Evolutionary conservation across 2,797 vertebrate genomes (phyloP), one percentile per base, ranked within the genome.

Genomic region (Bradypodion ventrale): DNA sequence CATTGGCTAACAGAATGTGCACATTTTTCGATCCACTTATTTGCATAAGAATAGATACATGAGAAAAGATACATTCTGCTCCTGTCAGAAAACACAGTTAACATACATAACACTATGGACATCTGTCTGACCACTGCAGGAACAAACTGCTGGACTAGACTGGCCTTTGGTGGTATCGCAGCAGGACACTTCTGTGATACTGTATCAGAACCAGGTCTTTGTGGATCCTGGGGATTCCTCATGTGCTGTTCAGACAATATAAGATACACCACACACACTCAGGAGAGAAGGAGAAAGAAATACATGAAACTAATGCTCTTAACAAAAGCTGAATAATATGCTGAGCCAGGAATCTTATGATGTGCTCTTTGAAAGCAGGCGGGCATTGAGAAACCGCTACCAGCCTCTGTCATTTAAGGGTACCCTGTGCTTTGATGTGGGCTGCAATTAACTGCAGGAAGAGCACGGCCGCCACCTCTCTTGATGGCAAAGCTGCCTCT

Each of bases 321-420:
- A 82, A 90, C 86, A 89, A 87, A 92, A 88, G 16, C 75, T 37
- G 49, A 83, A 78, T 52, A 80, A 82, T 76, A 32, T 60, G 85
- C 75, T 83, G 62, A 89, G 87, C 88, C 88, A 86, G 76, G 84
- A 73, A 75, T 80, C 42, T 83, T 86, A 87, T 87, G 88, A 80
- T 85, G 81, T 46, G 76, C 80, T 75, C 76, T 68, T 84, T 77
- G 90, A 88, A 87, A 87, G 87, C 90, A 81, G 83, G 72, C 1
- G 16, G 87, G 80, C 87, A 87, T 2, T 80, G 88, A 80, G 92
- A 84, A 91, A 91, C 91, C 2, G 15, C 92, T 93, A 88, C 90
- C 92, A 88, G 83, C 94, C 89, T 93, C 92, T 88, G 90, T 92
- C 92, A 93, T 94, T 84, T 93, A 89, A 93, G 92, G 93, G 93